These are phyloP conservation scores for Pseudorhiza aurosa DNA, from an alignment of 30 jellyfish, hydroid and myxozoan species.

Conservation along the genomic window DNA sequence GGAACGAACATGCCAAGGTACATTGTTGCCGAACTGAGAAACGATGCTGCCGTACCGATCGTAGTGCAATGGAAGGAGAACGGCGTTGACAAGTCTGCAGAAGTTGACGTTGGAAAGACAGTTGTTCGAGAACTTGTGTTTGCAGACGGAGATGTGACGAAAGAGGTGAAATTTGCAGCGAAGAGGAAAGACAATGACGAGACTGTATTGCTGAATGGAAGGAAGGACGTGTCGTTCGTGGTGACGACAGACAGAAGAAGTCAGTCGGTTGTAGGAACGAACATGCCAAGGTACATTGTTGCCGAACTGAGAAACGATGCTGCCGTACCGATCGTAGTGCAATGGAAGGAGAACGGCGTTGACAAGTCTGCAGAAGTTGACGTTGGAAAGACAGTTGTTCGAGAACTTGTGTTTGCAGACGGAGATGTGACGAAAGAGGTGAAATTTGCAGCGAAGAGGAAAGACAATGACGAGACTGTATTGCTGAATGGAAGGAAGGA, in stretches of 20 bases:
- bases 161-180: constrained; percentile 3
- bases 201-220: constrained; percentile 11
- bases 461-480: constrained; percentile 4
- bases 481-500: background rate
- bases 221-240: background rate
- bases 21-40: constrained; percentile 21
- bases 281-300: constrained; percentile 9
- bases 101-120: background rate
- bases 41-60: constrained; percentile 29
- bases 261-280: constrained; percentile 1
- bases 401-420: background rate
- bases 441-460: constrained; percentile 3
- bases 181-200: constrained; percentile 22
- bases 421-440: constrained; percentile 6
- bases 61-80: constrained; percentile 12
- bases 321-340: constrained; percentile 20
- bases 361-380: background rate
- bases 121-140: background rate
- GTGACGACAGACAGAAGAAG: constrained; percentile 5
- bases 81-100: constrained; percentile 8
- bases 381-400: background rate
- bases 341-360: constrained; percentile 11
- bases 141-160: constrained; percentile 9
- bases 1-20: constrained; percentile 12
- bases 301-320: constrained; percentile 30